These are phyloP conservation scores for Troilus luridus DNA, from an alignment of 2,888 invertebrate genomes.

Conservation along the genomic window DNA sequence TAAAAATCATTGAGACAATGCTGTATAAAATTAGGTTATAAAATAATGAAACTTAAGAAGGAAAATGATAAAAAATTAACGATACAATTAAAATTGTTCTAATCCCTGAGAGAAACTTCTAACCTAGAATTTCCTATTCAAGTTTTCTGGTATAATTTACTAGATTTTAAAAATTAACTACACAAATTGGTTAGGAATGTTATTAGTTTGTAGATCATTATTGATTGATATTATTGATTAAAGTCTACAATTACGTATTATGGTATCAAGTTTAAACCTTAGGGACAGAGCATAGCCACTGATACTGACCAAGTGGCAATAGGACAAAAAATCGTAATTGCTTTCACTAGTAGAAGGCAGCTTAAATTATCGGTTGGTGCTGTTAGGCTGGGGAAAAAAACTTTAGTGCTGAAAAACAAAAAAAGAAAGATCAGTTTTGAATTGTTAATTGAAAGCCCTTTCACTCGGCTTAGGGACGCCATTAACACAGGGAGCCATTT, in stretches of 20 bases:
- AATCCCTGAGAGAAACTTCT: too few species aligned
- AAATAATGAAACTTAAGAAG: too few species aligned
- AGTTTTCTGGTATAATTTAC: too few species aligned
- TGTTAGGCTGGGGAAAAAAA: neutral
- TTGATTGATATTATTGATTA: neutral
- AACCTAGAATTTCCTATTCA: too few species aligned
- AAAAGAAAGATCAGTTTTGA: neutral
- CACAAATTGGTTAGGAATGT: neutral
- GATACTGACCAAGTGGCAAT: neutral
- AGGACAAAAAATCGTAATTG: constrained; percentile 11
- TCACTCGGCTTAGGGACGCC: neutral
- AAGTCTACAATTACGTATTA: neutral
- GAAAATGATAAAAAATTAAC: too few species aligned
- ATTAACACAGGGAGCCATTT: neutral
- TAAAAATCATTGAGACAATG: too few species aligned
- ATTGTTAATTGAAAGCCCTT: neutral
- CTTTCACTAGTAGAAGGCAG: neutral
- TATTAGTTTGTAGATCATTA: neutral
- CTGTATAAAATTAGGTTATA: too few species aligned
- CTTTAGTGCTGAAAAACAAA: neutral
- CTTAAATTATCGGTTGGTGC: neutral
- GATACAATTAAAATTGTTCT: too few species aligned
- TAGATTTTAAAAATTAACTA: neutral
- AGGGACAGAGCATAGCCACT: neutral
- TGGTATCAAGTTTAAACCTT: neutral